phyloP scores from a whole-genome alignment of 1,140 invertebrate genomes.

The Euglossa dilemma region DNA sequence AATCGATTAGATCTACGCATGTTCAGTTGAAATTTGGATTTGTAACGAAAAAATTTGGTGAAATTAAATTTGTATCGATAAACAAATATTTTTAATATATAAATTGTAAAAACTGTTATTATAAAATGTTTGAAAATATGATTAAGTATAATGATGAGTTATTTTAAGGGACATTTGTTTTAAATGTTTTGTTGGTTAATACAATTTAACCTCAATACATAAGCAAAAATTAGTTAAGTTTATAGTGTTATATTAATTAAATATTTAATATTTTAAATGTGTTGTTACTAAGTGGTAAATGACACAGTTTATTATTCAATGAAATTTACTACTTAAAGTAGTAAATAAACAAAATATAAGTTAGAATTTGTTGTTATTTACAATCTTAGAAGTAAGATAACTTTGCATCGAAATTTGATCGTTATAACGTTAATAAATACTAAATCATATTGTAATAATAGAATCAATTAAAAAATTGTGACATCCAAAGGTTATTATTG shows the following conservation, averaged over 20 bases:
- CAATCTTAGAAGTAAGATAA: too few relatives aligned
- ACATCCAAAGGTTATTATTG: too few relatives aligned
- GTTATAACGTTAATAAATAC: too few relatives aligned
- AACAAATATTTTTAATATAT: background rate
- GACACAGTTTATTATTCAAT: too few relatives aligned
- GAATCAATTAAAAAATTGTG: too few relatives aligned
- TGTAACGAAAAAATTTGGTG: background rate
- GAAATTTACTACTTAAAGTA: too few relatives aligned
- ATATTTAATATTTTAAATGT: too few relatives aligned
- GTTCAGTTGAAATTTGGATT: background rate
- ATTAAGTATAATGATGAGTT: background rate
- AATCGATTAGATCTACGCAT: slow-evolving; percentile 7
- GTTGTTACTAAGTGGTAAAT: too few relatives aligned
- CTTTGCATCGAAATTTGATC: too few relatives aligned
- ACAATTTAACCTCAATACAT: background rate
- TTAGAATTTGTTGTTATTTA: too few relatives aligned
- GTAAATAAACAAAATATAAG: too few relatives aligned
- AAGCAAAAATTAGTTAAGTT: background rate
- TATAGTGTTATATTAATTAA: background rate
- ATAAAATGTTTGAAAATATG: background rate
- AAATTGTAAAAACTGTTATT: background rate
- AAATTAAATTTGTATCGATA: background rate
- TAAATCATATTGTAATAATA: too few relatives aligned
- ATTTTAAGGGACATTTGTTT: background rate
- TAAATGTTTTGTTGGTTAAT: background rate